Conservation (phyloP, 2,888 invertebrate genomes). For the Trisateles emortualis region DNA sequence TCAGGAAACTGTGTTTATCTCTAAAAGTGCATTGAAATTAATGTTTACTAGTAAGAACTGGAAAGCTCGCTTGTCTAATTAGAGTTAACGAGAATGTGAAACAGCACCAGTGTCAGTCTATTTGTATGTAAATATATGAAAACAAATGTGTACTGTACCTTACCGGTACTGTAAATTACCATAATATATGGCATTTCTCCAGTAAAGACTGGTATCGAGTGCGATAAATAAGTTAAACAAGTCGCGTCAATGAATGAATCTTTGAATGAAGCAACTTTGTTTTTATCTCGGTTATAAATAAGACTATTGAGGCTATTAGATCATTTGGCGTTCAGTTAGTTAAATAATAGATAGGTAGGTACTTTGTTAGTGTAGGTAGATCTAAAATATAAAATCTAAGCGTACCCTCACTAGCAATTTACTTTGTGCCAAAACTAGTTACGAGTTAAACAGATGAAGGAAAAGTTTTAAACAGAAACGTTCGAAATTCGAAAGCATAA, state of each 20-base stretch:
- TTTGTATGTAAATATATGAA: constrained; percentile 15
- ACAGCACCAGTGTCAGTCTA: neutral
- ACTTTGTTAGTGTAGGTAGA: neutral
- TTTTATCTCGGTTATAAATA: constrained; percentile 17
- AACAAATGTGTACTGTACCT: constrained; percentile 4
- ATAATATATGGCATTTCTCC: constrained; percentile 3
- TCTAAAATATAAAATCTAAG: neutral
- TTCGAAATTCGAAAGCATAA: constrained; percentile 23
- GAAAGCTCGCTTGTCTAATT: constrained; percentile 18
- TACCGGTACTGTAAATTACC: neutral
- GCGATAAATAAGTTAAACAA: constrained; percentile 5
- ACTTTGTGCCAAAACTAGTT: neutral
- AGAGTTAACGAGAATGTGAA: constrained; percentile 20
- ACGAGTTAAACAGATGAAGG: neutral
- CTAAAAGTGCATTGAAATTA: constrained; percentile 9
- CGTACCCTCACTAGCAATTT: neutral
- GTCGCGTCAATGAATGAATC: constrained; percentile 17
- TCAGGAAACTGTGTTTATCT: constrained; percentile 8
- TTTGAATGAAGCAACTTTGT: constrained; percentile 19
- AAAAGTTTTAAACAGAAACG: neutral
- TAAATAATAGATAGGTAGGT: neutral
- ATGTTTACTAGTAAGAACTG: constrained; percentile 12
- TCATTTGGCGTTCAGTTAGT: neutral
- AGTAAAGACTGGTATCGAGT: constrained; percentile 2
- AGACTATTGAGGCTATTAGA: constrained; percentile 6